Evolutionary conservation across 2,888 invertebrate species (phyloP).

Genomic region (Fragum whitleyi): DNA sequence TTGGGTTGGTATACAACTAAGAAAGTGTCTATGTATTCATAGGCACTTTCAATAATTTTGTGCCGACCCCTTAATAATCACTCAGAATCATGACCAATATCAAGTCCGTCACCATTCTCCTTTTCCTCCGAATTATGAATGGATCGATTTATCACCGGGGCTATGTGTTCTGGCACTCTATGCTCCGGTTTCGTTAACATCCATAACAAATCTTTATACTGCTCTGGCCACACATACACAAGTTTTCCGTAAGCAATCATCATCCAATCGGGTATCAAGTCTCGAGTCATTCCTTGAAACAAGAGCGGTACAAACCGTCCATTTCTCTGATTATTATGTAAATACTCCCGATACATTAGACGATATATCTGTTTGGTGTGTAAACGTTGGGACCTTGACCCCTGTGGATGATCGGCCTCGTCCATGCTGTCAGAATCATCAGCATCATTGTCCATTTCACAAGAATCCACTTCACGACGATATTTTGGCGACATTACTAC

Average conservation of each 20-base stretch:
- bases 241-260: constrained; percentile 56
- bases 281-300: constrained; percentile 67
- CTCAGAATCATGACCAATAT: neutral
- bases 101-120: constrained; percentile 8
- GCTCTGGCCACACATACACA: constrained; percentile 76
- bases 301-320: constrained; percentile 75
- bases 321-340: constrained; percentile 54
- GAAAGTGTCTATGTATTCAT: too few species aligned
- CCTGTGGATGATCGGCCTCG: constrained; percentile 38
- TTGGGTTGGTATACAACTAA: too few species aligned
- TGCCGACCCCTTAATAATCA: too few species aligned
- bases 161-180: constrained; percentile 57
- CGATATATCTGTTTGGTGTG: constrained; percentile 78
- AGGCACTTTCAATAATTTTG: too few species aligned
- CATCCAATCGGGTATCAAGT: constrained; percentile 72
- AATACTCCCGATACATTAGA: constrained; percentile 73
- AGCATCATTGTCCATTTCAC: constrained; percentile 61
- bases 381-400: constrained; percentile 56
- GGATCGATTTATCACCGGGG: constrained; percentile 23
- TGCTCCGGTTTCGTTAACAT: constrained; percentile 78
- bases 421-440: constrained; percentile 59
- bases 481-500: constrained; percentile 77
- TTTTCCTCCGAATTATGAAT: constrained; percentile 13
- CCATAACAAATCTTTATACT: constrained; percentile 80
- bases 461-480: constrained; percentile 66